A percentile compares a stretch with the other conserved stretches of the same genome.
Evolutionary conservation across 2,797 vertebrate species (phyloP).

Genomic region (Moxostoma hubbsi): DNA sequence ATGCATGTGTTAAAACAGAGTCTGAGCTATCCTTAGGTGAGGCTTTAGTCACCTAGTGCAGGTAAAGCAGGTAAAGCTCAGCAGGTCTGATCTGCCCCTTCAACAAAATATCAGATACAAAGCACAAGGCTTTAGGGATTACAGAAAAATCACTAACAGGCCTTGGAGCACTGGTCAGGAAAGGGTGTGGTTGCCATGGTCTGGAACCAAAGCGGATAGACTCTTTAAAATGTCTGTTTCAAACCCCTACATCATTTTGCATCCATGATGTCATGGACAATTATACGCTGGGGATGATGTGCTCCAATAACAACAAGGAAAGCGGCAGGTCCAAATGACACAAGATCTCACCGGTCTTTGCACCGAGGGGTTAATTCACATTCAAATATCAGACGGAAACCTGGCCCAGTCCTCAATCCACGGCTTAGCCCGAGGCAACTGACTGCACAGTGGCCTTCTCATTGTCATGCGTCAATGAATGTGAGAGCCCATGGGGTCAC

Average conservation of each 20-base stretch:
- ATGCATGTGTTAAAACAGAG: conserved; percentile 5
- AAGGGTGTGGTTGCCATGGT: conserved; percentile 5
- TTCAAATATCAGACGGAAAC: no score
- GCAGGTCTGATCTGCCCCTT: conserved; percentile 38
- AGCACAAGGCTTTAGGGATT: conserved; percentile 53
- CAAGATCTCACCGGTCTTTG: background rate
- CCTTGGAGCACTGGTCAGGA: conserved; percentile 36
- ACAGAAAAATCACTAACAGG: conserved; percentile 36
- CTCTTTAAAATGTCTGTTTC: conserved; percentile 14
- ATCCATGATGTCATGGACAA: background rate
- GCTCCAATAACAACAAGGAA: conserved; percentile 24
- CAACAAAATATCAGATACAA: conserved; percentile 35
- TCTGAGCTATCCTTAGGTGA: background rate
- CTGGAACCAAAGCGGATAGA: conserved; percentile 16
- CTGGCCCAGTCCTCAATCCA: conserved; percentile 9
- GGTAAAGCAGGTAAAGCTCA: conserved; percentile 34
- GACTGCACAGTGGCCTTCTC: conserved; percentile 53
- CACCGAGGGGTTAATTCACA: background rate
- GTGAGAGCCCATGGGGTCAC: conserved; percentile 56
- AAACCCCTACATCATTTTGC: conserved; percentile 10
- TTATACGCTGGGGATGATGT: background rate
- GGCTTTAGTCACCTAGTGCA: background rate
- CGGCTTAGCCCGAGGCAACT: conserved; percentile 47
- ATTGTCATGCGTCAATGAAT: conserved; percentile 71
- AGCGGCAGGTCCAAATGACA: background rate